These are phyloP conservation scores for Chaetophractus vellerosus DNA, from an alignment of 2,797 vertebrate species.

Conservation along the genomic window DNA sequence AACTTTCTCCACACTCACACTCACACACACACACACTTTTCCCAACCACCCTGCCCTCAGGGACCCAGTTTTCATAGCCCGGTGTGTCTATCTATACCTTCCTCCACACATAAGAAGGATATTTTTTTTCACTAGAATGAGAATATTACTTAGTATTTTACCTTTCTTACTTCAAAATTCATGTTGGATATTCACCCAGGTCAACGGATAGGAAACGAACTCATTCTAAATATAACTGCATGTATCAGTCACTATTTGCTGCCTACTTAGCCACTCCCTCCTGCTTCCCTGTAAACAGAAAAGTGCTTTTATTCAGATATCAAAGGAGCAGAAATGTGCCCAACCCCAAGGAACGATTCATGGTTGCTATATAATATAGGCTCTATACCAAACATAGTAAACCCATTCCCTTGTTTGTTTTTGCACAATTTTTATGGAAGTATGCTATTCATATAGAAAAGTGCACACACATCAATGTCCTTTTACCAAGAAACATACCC, in stretches of 20 bases:
- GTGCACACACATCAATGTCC: not conserved
- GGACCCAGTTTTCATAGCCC: not conserved
- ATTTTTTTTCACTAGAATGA: not conserved
- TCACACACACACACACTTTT: not conserved
- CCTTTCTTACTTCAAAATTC: slow-evolving; percentile 39
- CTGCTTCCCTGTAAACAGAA: not conserved
- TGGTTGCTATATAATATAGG: not conserved
- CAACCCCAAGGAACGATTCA: not conserved
- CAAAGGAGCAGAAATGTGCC: not conserved
- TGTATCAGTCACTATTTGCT: not conserved
- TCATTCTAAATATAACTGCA: not conserved
- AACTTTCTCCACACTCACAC: no score
- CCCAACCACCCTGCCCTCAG: no score
- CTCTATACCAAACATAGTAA: not conserved
- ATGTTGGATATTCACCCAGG: not conserved
- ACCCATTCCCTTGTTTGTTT: not conserved
- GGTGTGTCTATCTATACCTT: not conserved
- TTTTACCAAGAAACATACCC: not conserved
- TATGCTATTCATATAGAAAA: not conserved
- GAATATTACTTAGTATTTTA: slow-evolving; percentile 22
- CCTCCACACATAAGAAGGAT: not conserved
- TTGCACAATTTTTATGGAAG: not conserved
- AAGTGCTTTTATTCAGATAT: not conserved
- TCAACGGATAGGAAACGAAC: not conserved
- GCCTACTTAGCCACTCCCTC: not conserved